Conservation (phyloP, 2,888 invertebrate genomes). For the Aelia acuminata region DNA sequence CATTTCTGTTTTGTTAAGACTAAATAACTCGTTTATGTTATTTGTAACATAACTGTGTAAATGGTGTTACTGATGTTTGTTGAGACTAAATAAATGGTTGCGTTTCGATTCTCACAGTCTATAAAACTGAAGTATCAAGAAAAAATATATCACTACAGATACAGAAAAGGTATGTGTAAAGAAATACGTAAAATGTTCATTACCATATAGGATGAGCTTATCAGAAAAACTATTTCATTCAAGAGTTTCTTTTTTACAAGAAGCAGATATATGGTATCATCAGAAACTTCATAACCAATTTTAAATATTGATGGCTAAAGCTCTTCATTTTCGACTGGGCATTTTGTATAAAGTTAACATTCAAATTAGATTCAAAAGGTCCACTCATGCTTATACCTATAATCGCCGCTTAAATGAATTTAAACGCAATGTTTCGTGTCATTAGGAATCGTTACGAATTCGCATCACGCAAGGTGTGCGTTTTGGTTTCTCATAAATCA, state of each 20-base stretch:
- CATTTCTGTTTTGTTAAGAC: too few species aligned
- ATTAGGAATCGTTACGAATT: background rate
- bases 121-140: too few species aligned
- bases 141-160: too few species aligned
- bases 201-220: too few species aligned
- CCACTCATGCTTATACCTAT: background rate
- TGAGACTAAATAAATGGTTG: too few species aligned
- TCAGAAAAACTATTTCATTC: too few species aligned
- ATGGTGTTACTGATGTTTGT: too few species aligned
- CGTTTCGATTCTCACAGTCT: too few species aligned
- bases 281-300: background rate
- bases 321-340: background rate
- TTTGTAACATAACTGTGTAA: too few species aligned
- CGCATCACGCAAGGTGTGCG: background rate
- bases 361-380: background rate
- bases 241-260: background rate
- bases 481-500: background rate
- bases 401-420: background rate
- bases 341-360: background rate
- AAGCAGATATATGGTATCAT: background rate
- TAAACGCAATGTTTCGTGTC: constrained; percentile 10
- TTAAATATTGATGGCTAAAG: background rate
- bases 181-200: too few species aligned
- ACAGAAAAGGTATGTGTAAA: too few species aligned
- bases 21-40: too few species aligned